These are phyloP conservation scores for Prinia subflava DNA, from an alignment of 2,113 vertebrate genomes.

Conservation along the genomic window DNA sequence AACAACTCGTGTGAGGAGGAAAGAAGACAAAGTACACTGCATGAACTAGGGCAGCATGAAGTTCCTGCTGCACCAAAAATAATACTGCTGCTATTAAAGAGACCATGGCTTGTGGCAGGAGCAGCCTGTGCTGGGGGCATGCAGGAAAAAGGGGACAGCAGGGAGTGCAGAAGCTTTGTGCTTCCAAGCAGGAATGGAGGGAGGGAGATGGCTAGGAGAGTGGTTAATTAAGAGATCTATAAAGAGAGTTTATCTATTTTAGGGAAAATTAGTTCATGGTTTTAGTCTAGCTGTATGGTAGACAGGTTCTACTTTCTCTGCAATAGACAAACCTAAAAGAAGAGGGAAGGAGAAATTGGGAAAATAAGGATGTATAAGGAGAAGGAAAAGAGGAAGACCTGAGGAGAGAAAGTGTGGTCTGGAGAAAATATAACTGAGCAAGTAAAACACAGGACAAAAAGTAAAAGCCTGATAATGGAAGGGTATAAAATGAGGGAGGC, in stretches of 20 bases:
- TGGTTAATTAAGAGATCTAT: neutral
- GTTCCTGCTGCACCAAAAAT: neutral
- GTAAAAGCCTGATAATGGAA: neutral
- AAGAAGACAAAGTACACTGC: neutral
- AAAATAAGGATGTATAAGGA: neutral
- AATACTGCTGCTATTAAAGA: neutral
- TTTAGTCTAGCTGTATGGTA: neutral
- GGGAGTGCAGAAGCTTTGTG: neutral
- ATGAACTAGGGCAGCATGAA: conserved; percentile 37
- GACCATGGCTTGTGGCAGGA: neutral
- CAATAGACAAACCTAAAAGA: neutral
- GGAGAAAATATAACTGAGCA: neutral
- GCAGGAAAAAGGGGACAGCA: neutral
- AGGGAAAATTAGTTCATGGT: neutral
- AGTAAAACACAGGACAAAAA: neutral
- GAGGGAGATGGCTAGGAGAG: neutral
- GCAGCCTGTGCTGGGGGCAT: neutral
- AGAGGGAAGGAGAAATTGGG: neutral
- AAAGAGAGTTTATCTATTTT: neutral
- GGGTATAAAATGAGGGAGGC: fast-evolving
- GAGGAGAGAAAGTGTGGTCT: neutral
- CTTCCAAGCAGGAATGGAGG: neutral
- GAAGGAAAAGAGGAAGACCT: neutral
- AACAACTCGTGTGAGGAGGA: neutral
- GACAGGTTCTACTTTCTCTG: neutral